Base-by-base conservation (phyloP, 2,797 vertebrate genomes). In the Lutjanus campechanus region DNA sequence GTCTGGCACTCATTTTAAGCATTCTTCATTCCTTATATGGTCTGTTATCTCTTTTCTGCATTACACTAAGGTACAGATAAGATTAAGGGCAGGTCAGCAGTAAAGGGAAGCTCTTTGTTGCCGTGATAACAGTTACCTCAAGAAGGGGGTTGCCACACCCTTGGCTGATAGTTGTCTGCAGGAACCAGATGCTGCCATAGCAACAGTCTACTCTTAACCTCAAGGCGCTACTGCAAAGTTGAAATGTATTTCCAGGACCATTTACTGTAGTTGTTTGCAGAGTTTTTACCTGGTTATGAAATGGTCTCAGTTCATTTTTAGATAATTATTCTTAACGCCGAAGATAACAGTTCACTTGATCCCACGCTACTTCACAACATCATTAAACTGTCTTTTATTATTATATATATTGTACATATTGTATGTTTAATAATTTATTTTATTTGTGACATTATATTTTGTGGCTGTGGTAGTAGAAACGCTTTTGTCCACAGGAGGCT, bases 21-120 rank as follows among this genome's bases (percentile, higher is more conserved):
- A 64, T 70, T 86, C 68, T 47, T 76, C 49, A 43, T 64, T 50
- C 63, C 51, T 85, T 73, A 61, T 71, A 74, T 70, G 69, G 67
- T 17, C 58, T 71, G 5, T 75, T 75, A 84, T 83, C 64, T 78
- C 25, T 56, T 44, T 10, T 47, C 66, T 69, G 16, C 61, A 68
- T 63, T 55, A 36, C 44, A 29, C 46, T 2, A 13, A 36, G 13
- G 11, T 69, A 4, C 5, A 85, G 86, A 93, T 90, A 86, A 90
- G 88, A 91, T 83, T 61, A 79, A 74, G 22, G 55, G 22, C 19
- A 53, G 36, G 17, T 22, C 62, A 70, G 64, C 60, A 62, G 54
- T 40, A 56, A 55, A 72, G 13, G 16, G 69, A 22, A 44, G 54
- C 40, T 61, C 69, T 72, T 80, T 76, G 71, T 69, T 82, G 65